Conservation (phyloP, 2,888 invertebrate genomes). For the Prosapia bicincta region DNA sequence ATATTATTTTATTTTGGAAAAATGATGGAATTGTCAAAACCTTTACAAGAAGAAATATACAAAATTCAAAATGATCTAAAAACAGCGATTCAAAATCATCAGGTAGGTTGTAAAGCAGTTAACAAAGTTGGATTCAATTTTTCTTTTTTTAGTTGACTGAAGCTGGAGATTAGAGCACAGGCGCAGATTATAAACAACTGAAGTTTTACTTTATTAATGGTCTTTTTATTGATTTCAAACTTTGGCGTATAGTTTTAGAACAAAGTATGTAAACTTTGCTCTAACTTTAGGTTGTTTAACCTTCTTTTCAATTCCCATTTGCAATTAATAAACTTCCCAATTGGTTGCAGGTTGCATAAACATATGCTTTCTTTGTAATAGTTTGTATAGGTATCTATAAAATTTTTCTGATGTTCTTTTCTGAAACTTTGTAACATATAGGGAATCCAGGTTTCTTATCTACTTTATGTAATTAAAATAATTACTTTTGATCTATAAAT, state of each 20-base stretch:
- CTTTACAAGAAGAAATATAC: constrained; percentile 59
- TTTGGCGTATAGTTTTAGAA: neutral
- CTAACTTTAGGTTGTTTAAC: neutral
- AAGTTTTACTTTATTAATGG: constrained; percentile 20
- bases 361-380: neutral
- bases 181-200: constrained; percentile 21
- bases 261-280: neutral
- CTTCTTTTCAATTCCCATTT: neutral
- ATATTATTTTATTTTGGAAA: neutral
- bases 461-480: too few relatives aligned
- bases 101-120: constrained; percentile 48
- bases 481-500: neutral
- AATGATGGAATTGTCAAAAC: constrained; percentile 58
- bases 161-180: constrained; percentile 18
- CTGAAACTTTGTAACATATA: too few relatives aligned
- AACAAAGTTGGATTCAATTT: constrained; percentile 15
- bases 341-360: neutral
- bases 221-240: constrained; percentile 10
- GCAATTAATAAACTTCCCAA: neutral
- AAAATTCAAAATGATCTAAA: constrained; percentile 58
- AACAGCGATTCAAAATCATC: constrained; percentile 61
- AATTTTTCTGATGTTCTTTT: too few relatives aligned
- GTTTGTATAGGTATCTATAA: too few relatives aligned
- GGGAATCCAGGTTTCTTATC: too few relatives aligned
- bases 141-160: neutral